Evolutionary conservation across 2,888 invertebrate species (phyloP).

Genomic region (Mythimna vitellina): DNA sequence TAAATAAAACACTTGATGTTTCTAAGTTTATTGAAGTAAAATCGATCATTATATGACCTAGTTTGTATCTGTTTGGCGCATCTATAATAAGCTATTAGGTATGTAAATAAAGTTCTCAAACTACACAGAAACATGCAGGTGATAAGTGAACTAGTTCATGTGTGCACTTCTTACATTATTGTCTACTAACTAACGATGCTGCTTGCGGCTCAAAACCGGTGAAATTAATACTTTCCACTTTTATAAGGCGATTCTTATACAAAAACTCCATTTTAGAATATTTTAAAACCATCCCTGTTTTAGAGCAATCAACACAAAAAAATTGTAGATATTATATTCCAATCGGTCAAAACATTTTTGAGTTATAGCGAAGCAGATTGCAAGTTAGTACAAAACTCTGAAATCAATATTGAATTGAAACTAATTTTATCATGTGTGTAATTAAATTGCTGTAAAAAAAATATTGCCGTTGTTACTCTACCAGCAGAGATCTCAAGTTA

Average conservation of each 20-base stretch:
- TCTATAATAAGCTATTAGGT: slow-evolving; percentile 43
- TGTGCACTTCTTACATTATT: background rate
- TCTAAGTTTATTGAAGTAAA: slow-evolving; percentile 42
- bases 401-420: background rate
- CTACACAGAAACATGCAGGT: background rate
- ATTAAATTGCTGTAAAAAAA: background rate
- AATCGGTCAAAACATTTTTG: too few species aligned
- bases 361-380: too few species aligned
- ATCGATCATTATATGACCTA: slow-evolving; percentile 48
- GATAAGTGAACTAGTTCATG: background rate
- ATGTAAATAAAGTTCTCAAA: slow-evolving; percentile 34
- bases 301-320: too few species aligned
- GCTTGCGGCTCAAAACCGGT: too few species aligned
- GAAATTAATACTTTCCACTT: too few species aligned
- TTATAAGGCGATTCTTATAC: too few species aligned
- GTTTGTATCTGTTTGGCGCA: slow-evolving; percentile 39
- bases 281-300: too few species aligned
- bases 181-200: too few species aligned
- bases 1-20: slow-evolving; percentile 58
- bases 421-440: background rate
- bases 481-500: background rate
- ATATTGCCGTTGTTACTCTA: too few species aligned
- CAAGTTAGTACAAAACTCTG: background rate
- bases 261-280: too few species aligned
- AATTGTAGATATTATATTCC: too few species aligned